Conservation (phyloP, 92 coral and sea anemone genomes). For the Hydrozoanthus gracilis region DNA sequence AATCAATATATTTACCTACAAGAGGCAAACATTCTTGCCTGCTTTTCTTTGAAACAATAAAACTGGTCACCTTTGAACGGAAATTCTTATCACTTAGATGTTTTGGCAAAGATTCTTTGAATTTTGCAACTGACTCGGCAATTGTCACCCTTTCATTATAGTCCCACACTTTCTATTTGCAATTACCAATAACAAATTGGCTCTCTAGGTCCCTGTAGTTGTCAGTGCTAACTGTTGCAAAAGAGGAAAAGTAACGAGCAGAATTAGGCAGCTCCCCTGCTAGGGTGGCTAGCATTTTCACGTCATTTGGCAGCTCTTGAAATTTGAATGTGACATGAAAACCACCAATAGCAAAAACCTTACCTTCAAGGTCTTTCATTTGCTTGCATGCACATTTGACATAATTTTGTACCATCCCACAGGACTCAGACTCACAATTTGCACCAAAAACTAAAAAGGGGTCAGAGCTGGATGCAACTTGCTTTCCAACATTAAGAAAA, state of each 20-base stretch:
- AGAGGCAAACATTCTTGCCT: slow-evolving; percentile 54
- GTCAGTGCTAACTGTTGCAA: slow-evolving; percentile 58
- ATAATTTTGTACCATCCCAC: slow-evolving; percentile 40
- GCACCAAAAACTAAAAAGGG: slow-evolving; percentile 68
- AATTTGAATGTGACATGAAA: slow-evolving; percentile 62
- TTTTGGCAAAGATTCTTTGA: slow-evolving; percentile 50
- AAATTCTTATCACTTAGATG: slow-evolving; percentile 42
- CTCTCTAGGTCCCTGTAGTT: slow-evolving; percentile 56
- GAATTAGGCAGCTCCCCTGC: slow-evolving; percentile 63
- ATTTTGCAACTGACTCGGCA: slow-evolving; percentile 55
- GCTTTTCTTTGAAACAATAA: slow-evolving; percentile 56
- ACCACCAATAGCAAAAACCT: slow-evolving; percentile 43
- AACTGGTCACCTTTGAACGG: slow-evolving; percentile 59
- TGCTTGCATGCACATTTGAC: slow-evolving; percentile 46
- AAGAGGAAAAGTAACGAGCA: slow-evolving; percentile 60
- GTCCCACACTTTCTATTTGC: slow-evolving; percentile 58
- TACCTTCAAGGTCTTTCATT: slow-evolving; percentile 60
- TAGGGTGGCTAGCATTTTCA: slow-evolving; percentile 53
- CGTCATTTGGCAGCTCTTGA: slow-evolving; percentile 58
- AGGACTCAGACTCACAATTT: slow-evolving; percentile 60
- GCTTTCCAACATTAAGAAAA: slow-evolving; percentile 61
- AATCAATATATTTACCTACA: slow-evolving; percentile 19
- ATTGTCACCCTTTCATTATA: slow-evolving; percentile 53
- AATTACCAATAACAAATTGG: slow-evolving; percentile 47
- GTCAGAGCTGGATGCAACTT: slow-evolving; percentile 64